A percentile compares a stretch with the other conserved stretches of the same genome.
phyloP scores from a whole-genome alignment of 2,888 invertebrate genomes.

The Oscheius sp. region DNA sequence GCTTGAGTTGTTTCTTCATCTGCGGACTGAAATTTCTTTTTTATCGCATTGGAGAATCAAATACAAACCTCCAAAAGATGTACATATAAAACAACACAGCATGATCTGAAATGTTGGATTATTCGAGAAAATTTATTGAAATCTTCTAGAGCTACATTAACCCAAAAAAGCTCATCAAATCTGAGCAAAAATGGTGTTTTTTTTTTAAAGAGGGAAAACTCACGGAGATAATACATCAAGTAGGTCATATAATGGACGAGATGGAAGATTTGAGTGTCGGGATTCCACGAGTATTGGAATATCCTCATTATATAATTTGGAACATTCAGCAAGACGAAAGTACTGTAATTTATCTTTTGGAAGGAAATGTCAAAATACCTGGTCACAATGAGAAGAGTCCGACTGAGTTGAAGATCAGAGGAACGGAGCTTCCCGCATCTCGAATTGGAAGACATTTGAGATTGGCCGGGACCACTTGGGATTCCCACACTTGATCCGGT shows the following conservation, averaged over 20 bases:
- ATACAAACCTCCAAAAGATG: constrained; percentile 64
- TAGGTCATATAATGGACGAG: constrained; percentile 15
- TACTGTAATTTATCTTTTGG: constrained; percentile 45
- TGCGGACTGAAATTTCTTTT: constrained; percentile 65
- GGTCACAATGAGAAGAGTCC: constrained; percentile 68
- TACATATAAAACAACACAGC: no score
- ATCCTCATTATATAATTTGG: constrained; percentile 64
- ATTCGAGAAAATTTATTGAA: no score
- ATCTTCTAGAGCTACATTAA: no score
- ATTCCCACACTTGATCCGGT: constrained; percentile 3
- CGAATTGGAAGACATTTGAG: constrained; percentile 35
- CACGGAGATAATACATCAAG: constrained; percentile 15
- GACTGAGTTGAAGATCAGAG: constrained; percentile 66
- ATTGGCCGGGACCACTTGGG: no score
- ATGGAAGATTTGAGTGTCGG: constrained; percentile 38
- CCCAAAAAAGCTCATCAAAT: constrained; percentile 43
- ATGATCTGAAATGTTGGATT: no score
- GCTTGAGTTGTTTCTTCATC: constrained; percentile 69
- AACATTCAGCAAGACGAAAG: constrained; percentile 68
- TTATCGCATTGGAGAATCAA: background rate
- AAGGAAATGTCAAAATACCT: constrained; percentile 41
- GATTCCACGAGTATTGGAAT: constrained; percentile 32
- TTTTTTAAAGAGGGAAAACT: no score
- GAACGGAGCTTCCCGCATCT: constrained; percentile 60
- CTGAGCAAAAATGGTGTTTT: no score